Percentiles rank a stretch among this genome's conserved stretches.
phyloP scores from a whole-genome alignment of 2,797 vertebrate genomes.

The Manis javanica region DNA sequence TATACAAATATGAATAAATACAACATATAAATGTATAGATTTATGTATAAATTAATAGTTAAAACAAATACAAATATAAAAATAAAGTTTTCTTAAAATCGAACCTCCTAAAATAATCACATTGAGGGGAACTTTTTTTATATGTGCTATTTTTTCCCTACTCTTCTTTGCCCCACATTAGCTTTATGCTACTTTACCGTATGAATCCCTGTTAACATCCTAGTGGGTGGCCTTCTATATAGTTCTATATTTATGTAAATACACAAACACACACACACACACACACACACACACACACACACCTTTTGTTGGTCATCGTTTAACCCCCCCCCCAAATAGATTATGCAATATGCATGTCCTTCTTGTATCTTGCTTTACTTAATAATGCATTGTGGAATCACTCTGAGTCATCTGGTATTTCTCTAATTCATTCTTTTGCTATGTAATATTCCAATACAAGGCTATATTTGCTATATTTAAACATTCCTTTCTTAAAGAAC shows the following conservation, averaged over 20 bases:
- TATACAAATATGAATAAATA: background rate
- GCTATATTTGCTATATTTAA: conserved; percentile 10
- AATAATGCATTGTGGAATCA: background rate
- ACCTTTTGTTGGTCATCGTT: background rate
- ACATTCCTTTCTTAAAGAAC: conserved; percentile 6
- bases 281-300: background rate
- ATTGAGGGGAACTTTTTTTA: background rate
- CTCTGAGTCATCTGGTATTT: conserved; percentile 20
- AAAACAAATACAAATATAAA: background rate
- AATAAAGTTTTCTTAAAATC: background rate
- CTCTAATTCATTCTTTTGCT: conserved; percentile 1
- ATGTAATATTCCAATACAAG: background rate
- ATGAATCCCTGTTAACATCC: background rate
- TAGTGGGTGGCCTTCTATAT: background rate
- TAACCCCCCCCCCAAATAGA: background rate
- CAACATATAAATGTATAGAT: background rate
- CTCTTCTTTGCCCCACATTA: background rate
- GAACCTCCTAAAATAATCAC: background rate
- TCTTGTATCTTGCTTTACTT: conserved; percentile 14
- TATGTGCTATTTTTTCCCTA: background rate
- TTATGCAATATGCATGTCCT: background rate
- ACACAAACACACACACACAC: background rate
- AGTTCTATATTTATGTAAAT: background rate
- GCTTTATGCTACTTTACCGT: background rate
- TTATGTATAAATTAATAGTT: background rate